Evolutionary conservation across 1,140 invertebrate genomes (phyloP).

Genomic region (Magallana gigas): DNA sequence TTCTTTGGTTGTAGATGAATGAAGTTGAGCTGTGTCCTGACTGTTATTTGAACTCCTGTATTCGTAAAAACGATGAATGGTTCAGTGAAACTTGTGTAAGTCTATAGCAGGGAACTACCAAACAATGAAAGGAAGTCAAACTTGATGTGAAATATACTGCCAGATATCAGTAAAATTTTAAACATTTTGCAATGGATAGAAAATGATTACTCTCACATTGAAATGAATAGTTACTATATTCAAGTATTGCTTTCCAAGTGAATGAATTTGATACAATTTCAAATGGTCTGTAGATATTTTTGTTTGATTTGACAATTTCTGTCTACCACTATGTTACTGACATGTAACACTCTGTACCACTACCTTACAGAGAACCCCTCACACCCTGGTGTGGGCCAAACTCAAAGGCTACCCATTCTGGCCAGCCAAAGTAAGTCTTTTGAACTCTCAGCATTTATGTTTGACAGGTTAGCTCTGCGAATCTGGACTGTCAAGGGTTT

Average conservation of each 20-base stretch:
- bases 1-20: conserved; percentile 81
- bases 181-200: too few species aligned
- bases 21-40: conserved; percentile 97
- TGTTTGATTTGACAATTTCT: not conserved
- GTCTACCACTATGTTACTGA: too few species aligned
- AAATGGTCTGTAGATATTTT: not conserved
- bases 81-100: conserved; percentile 93
- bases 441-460: too few species aligned
- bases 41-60: conserved; percentile 92
- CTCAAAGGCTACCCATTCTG: conserved; percentile 96
- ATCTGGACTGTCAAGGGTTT: too few species aligned
- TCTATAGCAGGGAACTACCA: conserved; percentile 50
- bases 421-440: conserved; percentile 87
- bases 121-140: too few species aligned
- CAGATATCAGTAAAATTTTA: too few species aligned
- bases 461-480: too few species aligned
- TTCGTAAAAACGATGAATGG: conserved; percentile 88
- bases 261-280: too few species aligned
- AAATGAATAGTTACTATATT: too few species aligned
- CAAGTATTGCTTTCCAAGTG: too few species aligned
- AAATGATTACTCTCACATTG: too few species aligned
- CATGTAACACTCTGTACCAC: not conserved
- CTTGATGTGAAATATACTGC: too few species aligned
- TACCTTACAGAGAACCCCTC: conserved; percentile 84
- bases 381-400: conserved; percentile 94